Evolutionary conservation across 2,888 invertebrate genomes (phyloP).

Genomic region (Agrotis puta): DNA sequence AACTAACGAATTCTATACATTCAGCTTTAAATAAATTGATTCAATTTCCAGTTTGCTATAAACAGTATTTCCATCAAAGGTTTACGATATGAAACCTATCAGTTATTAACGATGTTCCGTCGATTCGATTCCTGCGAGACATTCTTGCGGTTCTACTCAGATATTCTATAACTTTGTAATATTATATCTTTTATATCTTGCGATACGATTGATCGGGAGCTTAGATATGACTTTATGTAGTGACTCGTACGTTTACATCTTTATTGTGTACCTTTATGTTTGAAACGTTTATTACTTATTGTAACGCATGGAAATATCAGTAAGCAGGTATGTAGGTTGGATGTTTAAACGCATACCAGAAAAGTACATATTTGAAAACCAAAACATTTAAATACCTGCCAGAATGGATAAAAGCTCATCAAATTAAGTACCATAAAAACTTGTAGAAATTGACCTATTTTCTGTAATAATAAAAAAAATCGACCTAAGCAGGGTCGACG

Average conservation of each 20-base stretch:
- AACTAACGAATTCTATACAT: neutral
- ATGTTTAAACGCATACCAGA: no score
- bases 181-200: neutral
- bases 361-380: no score
- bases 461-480: no score
- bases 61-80: slow-evolving; percentile 15
- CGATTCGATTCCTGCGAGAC: slow-evolving; percentile 46
- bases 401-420: no score
- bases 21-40: slow-evolving; percentile 10
- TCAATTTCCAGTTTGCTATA: slow-evolving; percentile 6
- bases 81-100: slow-evolving; percentile 31
- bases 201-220: slow-evolving; percentile 26
- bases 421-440: no score
- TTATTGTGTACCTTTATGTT: no score
- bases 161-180: slow-evolving; percentile 40
- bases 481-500: no score
- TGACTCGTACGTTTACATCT: neutral
- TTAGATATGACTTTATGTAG: neutral
- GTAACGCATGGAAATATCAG: neutral
- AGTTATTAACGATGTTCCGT: slow-evolving; percentile 47
- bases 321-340: no score
- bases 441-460: no score
- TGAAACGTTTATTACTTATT: neutral
- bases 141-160: slow-evolving; percentile 34
- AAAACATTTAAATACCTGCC: no score